phyloP scores from a whole-genome alignment of 2,113 vertebrate species.

The Eptesicus fuscus region DNA sequence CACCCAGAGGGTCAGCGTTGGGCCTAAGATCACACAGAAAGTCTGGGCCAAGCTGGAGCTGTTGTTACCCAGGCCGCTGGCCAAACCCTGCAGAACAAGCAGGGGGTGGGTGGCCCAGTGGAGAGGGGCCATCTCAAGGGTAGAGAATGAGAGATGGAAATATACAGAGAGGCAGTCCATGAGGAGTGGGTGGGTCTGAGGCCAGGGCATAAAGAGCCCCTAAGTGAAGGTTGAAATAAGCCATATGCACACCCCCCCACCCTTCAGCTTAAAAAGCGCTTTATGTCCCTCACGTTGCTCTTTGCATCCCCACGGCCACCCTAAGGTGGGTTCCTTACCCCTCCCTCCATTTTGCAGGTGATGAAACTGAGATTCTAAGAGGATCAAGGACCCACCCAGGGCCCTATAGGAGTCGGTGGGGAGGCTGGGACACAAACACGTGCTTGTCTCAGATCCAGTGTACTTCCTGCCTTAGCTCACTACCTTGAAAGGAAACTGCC shows the following conservation, averaged over 20 bases:
- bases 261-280: not conserved
- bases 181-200: not conserved
- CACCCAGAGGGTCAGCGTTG: not conserved
- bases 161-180: not conserved
- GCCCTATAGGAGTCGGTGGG: not conserved
- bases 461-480: not conserved
- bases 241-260: no score
- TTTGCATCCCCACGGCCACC: not conserved
- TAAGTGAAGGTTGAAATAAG: not conserved
- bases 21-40: not conserved
- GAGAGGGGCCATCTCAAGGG: not conserved
- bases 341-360: not conserved
- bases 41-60: not conserved
- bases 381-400: not conserved
- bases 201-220: not conserved
- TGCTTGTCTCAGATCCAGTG: rapidly evolving
- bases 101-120: not conserved
- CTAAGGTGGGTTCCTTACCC: not conserved
- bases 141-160: not conserved
- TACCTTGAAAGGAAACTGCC: not conserved
- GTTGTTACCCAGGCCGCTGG: not conserved
- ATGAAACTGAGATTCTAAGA: not conserved
- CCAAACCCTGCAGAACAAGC: not conserved
- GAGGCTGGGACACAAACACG: not conserved
- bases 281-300: not conserved